These are phyloP conservation scores for Xiphydria camelus DNA, from an alignment of 2,888 invertebrate genomes.

Conservation along the genomic window DNA sequence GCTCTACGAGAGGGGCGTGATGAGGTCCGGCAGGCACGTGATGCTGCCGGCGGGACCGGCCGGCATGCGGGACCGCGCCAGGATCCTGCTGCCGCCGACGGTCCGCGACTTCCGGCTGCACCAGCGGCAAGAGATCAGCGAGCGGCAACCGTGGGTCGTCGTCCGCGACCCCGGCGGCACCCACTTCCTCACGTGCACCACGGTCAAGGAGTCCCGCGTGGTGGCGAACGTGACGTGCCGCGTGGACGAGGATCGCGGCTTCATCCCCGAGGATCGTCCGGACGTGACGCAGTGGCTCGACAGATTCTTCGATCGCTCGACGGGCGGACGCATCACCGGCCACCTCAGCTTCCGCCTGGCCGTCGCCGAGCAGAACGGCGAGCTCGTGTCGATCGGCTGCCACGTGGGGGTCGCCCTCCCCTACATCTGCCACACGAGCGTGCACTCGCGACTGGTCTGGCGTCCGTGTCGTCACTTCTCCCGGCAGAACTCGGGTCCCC, in stretches of 20 bases:
- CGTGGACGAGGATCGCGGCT: conserved; percentile 69
- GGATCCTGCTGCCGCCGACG: conserved; percentile 71
- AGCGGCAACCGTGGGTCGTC: conserved; percentile 77
- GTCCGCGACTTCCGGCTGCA: conserved; percentile 63
- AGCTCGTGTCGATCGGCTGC: conserved; percentile 69
- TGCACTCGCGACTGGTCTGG: conserved; percentile 69
- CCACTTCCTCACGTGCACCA: conserved; percentile 80
- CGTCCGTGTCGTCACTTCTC: conserved; percentile 67
- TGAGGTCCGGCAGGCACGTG: conserved; percentile 67
- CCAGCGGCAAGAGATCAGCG: conserved; percentile 72
- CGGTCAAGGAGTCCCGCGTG: conserved; percentile 76
- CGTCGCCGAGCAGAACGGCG: conserved; percentile 61
- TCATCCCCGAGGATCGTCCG: conserved; percentile 68
- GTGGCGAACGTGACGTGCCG: conserved; percentile 81
- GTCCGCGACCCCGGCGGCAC: conserved; percentile 73
- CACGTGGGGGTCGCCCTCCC: conserved; percentile 79
- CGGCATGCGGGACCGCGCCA: conserved; percentile 73
- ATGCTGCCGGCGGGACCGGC: conserved; percentile 76
- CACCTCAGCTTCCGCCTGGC: conserved; percentile 80
- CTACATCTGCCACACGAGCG: conserved; percentile 76
- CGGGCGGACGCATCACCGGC: conserved; percentile 72
- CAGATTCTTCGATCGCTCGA: conserved; percentile 69
- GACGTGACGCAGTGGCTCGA: conserved; percentile 75
- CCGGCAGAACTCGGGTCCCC: conserved; percentile 61
- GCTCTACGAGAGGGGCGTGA: conserved; percentile 69